phyloP scores from a whole-genome alignment of 2,888 invertebrate genomes.

The Scotopteryx bipunctaria region DNA sequence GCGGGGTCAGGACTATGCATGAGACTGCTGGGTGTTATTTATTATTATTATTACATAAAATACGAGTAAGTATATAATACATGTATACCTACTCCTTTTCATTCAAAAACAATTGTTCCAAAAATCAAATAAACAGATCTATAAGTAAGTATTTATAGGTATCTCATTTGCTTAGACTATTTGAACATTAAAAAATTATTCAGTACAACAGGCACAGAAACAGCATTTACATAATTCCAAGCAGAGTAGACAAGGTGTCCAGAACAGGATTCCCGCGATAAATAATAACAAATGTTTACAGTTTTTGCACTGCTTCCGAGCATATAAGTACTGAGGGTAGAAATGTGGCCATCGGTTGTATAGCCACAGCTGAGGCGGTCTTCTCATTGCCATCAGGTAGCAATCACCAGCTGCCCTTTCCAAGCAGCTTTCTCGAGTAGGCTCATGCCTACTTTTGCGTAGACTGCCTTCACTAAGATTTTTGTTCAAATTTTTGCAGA shows the following conservation, averaged over 20 bases:
- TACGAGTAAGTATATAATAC: too few species aligned
- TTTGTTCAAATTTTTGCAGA: constrained; percentile 6
- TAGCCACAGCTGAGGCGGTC: constrained; percentile 47
- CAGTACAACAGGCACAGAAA: constrained; percentile 48
- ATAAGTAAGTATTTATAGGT: too few species aligned
- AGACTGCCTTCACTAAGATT: neutral
- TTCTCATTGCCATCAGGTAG: constrained; percentile 45
- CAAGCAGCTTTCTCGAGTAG: constrained; percentile 19
- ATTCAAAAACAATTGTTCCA: too few species aligned
- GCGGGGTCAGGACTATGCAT: too few species aligned
- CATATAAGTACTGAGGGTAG: constrained; percentile 41
- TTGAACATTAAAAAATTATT: constrained; percentile 31
- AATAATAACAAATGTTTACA: constrained; percentile 38
- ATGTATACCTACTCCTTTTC: too few species aligned
- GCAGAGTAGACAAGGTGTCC: constrained; percentile 54
- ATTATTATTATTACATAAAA: too few species aligned
- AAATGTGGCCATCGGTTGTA: constrained; percentile 45
- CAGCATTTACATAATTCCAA: constrained; percentile 51
- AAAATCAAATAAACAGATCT: too few species aligned
- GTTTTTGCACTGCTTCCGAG: constrained; percentile 39
- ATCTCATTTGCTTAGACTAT: too few species aligned
- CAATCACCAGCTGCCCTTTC: constrained; percentile 48
- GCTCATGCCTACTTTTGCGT: constrained; percentile 2
- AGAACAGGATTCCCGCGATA: constrained; percentile 46
- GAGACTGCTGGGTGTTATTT: too few species aligned